Conservation (phyloP, 1,140 invertebrate species). For the Holotrichia oblita region DNA sequence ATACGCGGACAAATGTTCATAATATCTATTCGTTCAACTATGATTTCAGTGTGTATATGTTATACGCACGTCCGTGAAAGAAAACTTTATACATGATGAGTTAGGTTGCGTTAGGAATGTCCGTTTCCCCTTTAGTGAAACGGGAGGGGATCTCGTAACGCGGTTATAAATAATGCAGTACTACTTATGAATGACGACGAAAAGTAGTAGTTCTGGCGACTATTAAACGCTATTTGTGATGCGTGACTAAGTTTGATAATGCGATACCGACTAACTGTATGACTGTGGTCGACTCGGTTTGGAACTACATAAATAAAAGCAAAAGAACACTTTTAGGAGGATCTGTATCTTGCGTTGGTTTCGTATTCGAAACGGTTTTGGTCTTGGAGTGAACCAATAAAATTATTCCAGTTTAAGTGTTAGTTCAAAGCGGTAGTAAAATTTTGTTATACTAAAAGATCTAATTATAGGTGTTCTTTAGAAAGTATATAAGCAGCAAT, state of each 20-base stretch:
- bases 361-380: too few relatives aligned
- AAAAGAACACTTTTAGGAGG: background rate
- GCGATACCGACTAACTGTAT: slow-evolving; percentile 4
- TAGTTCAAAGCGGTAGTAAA: too few relatives aligned
- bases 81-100: slow-evolving; percentile 17
- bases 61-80: background rate
- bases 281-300: background rate
- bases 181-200: slow-evolving; percentile 33
- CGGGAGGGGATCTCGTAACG: background rate
- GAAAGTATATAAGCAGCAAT: too few relatives aligned
- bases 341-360: background rate
- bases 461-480: too few relatives aligned
- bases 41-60: background rate
- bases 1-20: background rate
- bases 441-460: too few relatives aligned
- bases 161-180: slow-evolving; percentile 20
- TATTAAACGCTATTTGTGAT: slow-evolving; percentile 34
- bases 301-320: background rate
- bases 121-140: background rate
- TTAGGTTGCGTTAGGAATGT: slow-evolving; percentile 13
- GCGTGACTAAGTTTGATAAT: slow-evolving; percentile 25
- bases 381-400: too few relatives aligned
- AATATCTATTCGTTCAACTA: background rate
- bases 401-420: too few relatives aligned
- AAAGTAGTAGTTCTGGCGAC: slow-evolving; percentile 23